Conservation (phyloP, 2,113 vertebrate species). For the Paraplagusia blochii region DNA sequence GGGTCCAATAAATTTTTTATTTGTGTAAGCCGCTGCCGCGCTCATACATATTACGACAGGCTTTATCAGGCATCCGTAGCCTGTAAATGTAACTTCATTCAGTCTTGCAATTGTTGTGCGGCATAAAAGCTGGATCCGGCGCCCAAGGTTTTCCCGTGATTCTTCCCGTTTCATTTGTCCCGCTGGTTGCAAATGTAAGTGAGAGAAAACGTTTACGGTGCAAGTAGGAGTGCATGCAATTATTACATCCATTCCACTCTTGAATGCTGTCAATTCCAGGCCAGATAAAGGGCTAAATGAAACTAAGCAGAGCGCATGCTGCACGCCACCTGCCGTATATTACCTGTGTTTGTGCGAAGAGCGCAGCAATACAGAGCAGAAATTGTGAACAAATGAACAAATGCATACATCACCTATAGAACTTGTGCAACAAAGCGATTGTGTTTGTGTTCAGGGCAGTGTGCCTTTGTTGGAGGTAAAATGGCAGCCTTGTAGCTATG, state of each 20-base stretch:
- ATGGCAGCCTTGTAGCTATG: conserved; percentile 43
- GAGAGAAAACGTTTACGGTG: conserved; percentile 48
- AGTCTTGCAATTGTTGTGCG: conserved; percentile 13
- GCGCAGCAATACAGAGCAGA: conserved; percentile 30
- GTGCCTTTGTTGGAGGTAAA: conserved; percentile 32
- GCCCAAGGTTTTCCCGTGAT: conserved; percentile 27
- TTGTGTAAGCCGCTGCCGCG: conserved; percentile 23
- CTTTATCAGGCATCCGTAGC: conserved; percentile 20
- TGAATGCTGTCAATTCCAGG: conserved; percentile 69
- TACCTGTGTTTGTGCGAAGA: conserved; percentile 50
- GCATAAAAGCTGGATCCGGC: conserved; percentile 22
- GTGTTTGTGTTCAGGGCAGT: conserved; percentile 21
- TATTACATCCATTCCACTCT: conserved; percentile 68
- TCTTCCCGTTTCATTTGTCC: conserved; percentile 18
- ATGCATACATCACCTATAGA: conserved; percentile 51
- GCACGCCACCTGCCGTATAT: conserved; percentile 39
- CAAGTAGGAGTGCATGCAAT: conserved; percentile 69
- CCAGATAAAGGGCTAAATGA: conserved; percentile 66
- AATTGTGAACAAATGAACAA: conserved; percentile 62
- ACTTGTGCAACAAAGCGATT: conserved; percentile 46
- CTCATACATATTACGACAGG: conserved; percentile 18
- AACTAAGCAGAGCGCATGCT: conserved; percentile 45
- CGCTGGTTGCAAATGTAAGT: conserved; percentile 18
- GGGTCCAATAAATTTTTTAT: conserved; percentile 18
- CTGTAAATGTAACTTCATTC: conserved; percentile 21